Evolutionary conservation across 2,888 invertebrate genomes (phyloP).

Genomic region (Acrobasis repandana): DNA sequence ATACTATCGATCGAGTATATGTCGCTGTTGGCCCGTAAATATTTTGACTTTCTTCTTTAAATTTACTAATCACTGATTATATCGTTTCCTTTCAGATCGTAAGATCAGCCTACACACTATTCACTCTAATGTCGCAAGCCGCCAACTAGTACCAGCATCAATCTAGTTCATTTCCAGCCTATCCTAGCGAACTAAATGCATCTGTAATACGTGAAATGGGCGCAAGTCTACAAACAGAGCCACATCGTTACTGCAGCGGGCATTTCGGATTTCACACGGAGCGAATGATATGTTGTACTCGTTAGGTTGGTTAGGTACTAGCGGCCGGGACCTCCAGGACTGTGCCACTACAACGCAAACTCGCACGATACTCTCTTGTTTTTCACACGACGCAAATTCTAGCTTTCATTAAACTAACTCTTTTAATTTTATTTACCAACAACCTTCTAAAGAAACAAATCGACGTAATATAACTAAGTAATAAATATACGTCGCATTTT

Average conservation of each 20-base stretch:
- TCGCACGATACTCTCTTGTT: no score
- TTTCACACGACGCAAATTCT: no score
- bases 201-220: conserved; percentile 10
- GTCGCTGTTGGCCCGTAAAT: no score
- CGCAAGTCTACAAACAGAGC: conserved; percentile 41
- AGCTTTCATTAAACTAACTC: no score
- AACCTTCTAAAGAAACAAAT: no score
- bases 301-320: conserved; percentile 37
- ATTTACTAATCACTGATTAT: background rate
- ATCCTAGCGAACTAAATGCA: conserved; percentile 23
- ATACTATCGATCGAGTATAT: no score
- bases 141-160: background rate
- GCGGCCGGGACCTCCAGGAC: conserved; percentile 13
- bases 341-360: background rate
- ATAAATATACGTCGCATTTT: no score
- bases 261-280: conserved; percentile 47
- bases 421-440: no score
- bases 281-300: conserved; percentile 53
- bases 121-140: conserved; percentile 34
- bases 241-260: conserved; percentile 40
- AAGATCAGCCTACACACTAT: conserved; percentile 43
- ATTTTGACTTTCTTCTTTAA: no score
- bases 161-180: conserved; percentile 13
- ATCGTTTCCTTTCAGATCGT: conserved; percentile 29
- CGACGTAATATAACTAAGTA: no score